Conservation (phyloP, 2,888 invertebrate species). For the Phragmatobia fuliginosa region DNA sequence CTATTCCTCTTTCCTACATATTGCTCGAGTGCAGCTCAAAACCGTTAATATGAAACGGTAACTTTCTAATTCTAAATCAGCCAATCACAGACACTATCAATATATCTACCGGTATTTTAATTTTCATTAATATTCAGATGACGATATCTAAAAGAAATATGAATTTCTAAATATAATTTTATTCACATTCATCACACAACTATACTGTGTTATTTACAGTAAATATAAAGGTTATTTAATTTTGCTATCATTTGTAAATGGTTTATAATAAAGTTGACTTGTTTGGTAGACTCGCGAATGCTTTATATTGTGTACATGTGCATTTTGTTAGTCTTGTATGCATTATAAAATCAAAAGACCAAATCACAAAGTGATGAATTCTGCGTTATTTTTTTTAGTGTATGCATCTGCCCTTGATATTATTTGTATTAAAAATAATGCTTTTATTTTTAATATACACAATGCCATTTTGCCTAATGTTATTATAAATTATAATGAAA, state of each 20-base stretch:
- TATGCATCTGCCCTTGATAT: constrained; percentile 84
- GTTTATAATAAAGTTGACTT: constrained; percentile 56
- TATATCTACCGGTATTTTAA: neutral
- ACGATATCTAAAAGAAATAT: no score
- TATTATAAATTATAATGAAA: constrained; percentile 86
- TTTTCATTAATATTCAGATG: constrained; percentile 1
- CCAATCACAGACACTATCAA: neutral
- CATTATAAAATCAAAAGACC: constrained; percentile 72
- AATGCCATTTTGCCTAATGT: constrained; percentile 87
- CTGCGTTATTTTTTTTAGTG: constrained; percentile 71
- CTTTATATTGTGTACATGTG: constrained; percentile 73
- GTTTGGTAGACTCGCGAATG: constrained; percentile 56
- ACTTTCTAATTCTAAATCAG: neutral
- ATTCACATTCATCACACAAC: neutral
- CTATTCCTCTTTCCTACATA: constrained; percentile 62
- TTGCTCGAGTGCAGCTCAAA: constrained; percentile 47
- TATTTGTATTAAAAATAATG: constrained; percentile 83
- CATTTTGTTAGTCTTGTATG: constrained; percentile 75
- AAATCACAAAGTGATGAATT: constrained; percentile 84
- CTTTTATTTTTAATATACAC: constrained; percentile 86
- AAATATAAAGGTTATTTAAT: constrained; percentile 39
- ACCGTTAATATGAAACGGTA: constrained; percentile 9
- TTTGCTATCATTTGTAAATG: constrained; percentile 53
- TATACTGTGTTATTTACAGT: neutral
- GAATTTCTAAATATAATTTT: neutral